Base-by-base conservation (phyloP, 2,113 vertebrate genomes). In the Colossoma macropomum region DNA sequence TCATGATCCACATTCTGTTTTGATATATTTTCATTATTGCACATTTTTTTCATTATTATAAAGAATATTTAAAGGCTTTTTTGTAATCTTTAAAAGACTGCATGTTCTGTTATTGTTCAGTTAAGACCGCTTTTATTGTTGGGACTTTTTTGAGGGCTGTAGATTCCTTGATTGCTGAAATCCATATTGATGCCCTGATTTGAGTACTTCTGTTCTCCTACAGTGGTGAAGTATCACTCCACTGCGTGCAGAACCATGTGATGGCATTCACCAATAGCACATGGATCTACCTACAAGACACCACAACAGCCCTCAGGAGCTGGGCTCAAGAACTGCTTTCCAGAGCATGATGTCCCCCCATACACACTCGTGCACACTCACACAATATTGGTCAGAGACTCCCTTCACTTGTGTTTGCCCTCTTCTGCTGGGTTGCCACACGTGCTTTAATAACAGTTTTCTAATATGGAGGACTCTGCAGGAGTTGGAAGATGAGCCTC, bases 261-360 rank as follows among this genome's bases (percentile, higher is more conserved):
- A 1, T 86, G 9, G 91, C 93, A 83, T 90, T 97, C 62, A 95
- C 93, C 87, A 95, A 88, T 32, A 95, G 95, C 4, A 96, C 94
- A 0, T 99, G 98, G 98, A 80, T 92, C 45, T 94, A 95, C 45
- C 92, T 98, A 54, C 96, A 96, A 77, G 95, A 97, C 70, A 92
- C 94, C 0, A 96, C 95, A 0, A 41, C 94, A 0, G 95, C 96
- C 30, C 76, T 98, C 88, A 94, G 93, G 84, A 92, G 96, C 85
- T 97, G 98, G 96, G 95, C 95, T 28, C 87, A 96, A 82, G 91
- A 96, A 28, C 86, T 95, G 77, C 91, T 97, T 66, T 96, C 96
- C 0, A 93, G 89, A 69, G 94, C 87, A 1, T 97, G 94, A 95
- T 81, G 1, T 78, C 45, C 0, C 30, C 48, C 28, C 17, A 30